phyloP scores from a whole-genome alignment of 2,113 vertebrate genomes.

The Embiotoca jacksoni region DNA sequence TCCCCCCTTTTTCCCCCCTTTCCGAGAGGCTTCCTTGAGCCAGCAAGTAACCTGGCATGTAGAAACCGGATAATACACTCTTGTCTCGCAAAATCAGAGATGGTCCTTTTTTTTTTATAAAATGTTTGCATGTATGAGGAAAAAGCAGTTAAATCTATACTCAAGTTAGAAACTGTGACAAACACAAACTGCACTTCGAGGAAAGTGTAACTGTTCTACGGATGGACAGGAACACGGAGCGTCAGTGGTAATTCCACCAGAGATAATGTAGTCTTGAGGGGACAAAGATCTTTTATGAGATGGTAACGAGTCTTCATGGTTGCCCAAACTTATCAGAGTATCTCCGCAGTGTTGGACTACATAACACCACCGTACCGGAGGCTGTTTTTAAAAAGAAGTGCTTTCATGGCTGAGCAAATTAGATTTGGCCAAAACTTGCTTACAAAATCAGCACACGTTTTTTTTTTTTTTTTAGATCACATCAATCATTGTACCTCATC shows the following conservation, averaged over 20 bases:
- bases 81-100: constrained; percentile 4
- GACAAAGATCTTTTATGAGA: constrained; percentile 59
- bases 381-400: constrained; percentile 28
- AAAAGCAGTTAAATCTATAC: background rate
- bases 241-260: constrained; percentile 7
- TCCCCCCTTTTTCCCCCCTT: background rate
- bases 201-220: background rate
- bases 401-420: constrained; percentile 44
- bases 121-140: background rate
- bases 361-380: constrained; percentile 10
- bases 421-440: constrained; percentile 42
- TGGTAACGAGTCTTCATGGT: constrained; percentile 50
- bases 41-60: constrained; percentile 23
- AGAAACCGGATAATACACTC: background rate
- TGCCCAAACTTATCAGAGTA: constrained; percentile 53
- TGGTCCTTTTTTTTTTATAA: background rate
- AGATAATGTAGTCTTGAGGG: constrained; percentile 41
- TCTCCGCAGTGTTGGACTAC: constrained; percentile 36
- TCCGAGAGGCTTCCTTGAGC: constrained; percentile 19
- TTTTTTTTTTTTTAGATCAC: constrained; percentile 19
- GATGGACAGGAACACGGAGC: background rate
- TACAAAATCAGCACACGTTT: constrained; percentile 32
- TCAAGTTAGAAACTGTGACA: constrained; percentile 14
- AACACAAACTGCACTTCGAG: background rate
- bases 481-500: constrained; percentile 37